Base-by-base conservation (phyloP, 1,140 invertebrate genomes). In the Atta texana region DNA sequence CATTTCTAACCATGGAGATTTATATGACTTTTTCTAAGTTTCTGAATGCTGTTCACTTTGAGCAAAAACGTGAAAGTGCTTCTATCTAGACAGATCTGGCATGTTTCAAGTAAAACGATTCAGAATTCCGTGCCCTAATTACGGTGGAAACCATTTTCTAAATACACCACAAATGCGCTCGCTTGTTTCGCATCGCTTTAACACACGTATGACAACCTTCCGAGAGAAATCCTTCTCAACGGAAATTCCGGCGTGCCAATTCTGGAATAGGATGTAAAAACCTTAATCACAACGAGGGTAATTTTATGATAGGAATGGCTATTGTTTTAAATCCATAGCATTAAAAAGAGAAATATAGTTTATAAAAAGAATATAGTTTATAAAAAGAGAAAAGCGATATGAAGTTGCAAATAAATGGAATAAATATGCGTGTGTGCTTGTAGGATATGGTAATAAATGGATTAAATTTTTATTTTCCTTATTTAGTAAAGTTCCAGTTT, bases 301-400 rank as follows among this genome's bases (percentile, higher is more conserved):
- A 89, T 91, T 92, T 91, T 88, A 90, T 89, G 86, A 85, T 66
- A 74, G 90, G 90, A 93, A 93, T 92, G 91, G 87, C 80, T 76
- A 93, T 93, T 93, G 92, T 93, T 86, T 89, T 85, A 84, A 88
- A 89, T 77, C 64, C 44, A 39, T 89, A 72, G 57, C 69, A 77
- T 68, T 53, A 16, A 16, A 34, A 55, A 21, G 59, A 78, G 59
- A 78, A 31, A 18, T 44, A 49, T 34, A 66, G 44, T 51, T 72
- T 31, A 39, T 12, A 78, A 51, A 78, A 44, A 64, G 10, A 77
- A 18, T 44, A 49, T 34, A 66, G 44, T 51, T 72, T 31, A 39
- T 12, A 78, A 51, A 78, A 44, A 64, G 10, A 77, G 57, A 21
- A 51, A 31, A 63, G 57, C 21, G 21, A 51, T 24, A 51, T 51